Percentiles rank a stretch among this genome's conserved stretches.
phyloP scores from a whole-genome alignment of 2,113 vertebrate species.

The Oryzias woworae region DNA sequence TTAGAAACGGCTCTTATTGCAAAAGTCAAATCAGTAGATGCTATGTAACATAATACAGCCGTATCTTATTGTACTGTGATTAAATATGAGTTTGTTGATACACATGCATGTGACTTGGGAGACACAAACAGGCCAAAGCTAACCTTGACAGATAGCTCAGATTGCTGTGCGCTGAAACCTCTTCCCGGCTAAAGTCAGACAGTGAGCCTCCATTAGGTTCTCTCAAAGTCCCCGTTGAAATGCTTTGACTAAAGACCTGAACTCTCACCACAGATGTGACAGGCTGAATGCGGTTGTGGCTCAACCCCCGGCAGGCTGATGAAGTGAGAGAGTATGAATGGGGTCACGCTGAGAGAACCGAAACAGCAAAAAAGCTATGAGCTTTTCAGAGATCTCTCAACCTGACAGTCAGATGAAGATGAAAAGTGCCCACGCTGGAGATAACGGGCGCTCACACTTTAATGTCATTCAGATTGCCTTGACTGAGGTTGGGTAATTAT shows the following conservation, averaged over 20 bases:
- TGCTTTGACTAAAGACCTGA: conserved; percentile 45
- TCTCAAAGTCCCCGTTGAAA: conserved; percentile 33
- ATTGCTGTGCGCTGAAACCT: conserved; percentile 32
- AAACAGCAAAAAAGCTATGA: conserved; percentile 49
- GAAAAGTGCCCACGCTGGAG: conserved; percentile 43
- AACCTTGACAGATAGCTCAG: conserved; percentile 39
- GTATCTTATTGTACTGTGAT: conserved; percentile 1
- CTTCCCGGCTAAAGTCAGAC: conserved; percentile 34
- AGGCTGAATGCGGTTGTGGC: conserved; percentile 47
- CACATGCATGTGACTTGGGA: conserved; percentile 2
- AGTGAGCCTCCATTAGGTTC: conserved; percentile 24
- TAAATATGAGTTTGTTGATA: conserved; percentile 1
- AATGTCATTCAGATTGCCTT: conserved; percentile 48
- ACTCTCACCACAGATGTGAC: conserved; percentile 52
- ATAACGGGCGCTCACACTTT: conserved; percentile 32
- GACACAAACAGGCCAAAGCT: neutral
- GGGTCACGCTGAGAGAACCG: conserved; percentile 51
- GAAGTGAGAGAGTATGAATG: conserved; percentile 53
- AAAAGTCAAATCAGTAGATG: conserved; percentile 34
- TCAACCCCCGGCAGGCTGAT: conserved; percentile 43
- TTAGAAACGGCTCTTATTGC: conserved; percentile 21
- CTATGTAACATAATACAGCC: conserved; percentile 29
- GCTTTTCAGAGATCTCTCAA: conserved; percentile 43
- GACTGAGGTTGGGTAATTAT: conserved; percentile 48
- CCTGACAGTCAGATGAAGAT: conserved; percentile 53